phyloP scores from a whole-genome alignment of 2,797 vertebrate species.

The Acridotheres tristis region DNA sequence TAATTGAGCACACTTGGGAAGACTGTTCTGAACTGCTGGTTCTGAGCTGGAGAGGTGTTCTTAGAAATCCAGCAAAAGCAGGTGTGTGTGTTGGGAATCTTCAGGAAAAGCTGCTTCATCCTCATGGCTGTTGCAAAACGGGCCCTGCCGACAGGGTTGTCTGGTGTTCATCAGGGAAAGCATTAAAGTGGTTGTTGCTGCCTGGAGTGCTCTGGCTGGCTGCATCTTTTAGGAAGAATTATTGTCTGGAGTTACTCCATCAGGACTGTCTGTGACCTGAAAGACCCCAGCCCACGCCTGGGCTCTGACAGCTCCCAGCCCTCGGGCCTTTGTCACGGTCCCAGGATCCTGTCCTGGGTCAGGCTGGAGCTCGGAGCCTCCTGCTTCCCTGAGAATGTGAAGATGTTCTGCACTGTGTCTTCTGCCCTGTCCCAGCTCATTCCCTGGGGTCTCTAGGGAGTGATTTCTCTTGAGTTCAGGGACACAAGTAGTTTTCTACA shows the following conservation, averaged over 20 bases:
- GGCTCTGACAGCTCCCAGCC: background rate
- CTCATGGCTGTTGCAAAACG: rapidly evolving
- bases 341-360: rapidly evolving
- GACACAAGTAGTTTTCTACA: rapidly evolving
- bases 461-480: background rate
- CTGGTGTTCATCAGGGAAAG: background rate
- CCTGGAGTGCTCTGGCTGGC: background rate
- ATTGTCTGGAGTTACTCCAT: background rate
- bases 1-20: rapidly evolving
- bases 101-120: background rate
- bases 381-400: background rate
- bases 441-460: rapidly evolving
- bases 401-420: background rate
- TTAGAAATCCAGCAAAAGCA: background rate
- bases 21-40: background rate
- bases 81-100: background rate
- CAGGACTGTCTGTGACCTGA: background rate
- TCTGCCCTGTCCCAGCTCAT: background rate
- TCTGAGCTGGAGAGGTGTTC: background rate
- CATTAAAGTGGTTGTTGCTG: background rate
- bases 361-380: background rate
- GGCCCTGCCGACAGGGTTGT: background rate
- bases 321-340: background rate
- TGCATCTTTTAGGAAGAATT: background rate
- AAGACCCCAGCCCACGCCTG: background rate